These are phyloP conservation scores for Bagarius yarrelli DNA, from an alignment of 2,113 vertebrate species.

Conservation along the genomic window DNA sequence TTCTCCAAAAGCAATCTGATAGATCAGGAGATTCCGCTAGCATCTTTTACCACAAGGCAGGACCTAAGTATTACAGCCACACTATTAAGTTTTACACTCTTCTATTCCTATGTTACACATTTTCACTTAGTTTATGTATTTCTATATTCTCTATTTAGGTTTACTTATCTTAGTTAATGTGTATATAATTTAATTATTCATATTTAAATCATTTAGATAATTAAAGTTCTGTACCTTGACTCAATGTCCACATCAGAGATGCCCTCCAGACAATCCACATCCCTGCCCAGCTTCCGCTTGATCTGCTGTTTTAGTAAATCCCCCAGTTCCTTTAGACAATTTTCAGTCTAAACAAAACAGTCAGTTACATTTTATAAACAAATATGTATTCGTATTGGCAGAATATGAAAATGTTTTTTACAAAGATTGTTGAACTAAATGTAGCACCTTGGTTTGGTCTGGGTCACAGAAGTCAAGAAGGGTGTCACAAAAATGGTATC, in stretches of 20 bases:
- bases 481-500: conserved; percentile 84
- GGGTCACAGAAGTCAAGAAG: conserved; percentile 91
- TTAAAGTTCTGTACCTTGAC: conserved; percentile 75
- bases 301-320: conserved; percentile 65
- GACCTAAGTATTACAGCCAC: neutral
- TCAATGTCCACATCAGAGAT: conserved; percentile 82
- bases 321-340: conserved; percentile 71
- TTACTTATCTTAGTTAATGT: neutral
- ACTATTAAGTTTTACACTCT: neutral
- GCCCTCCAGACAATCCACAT: conserved; percentile 64
- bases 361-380: neutral
- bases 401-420: neutral
- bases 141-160: neutral
- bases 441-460: conserved; percentile 79
- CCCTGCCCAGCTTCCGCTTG: conserved; percentile 65
- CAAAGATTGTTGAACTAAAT: conserved; percentile 1
- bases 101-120: neutral
- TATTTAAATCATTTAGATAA: too few species aligned
- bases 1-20: neutral
- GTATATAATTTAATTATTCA: neutral
- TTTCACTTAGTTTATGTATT: neutral
- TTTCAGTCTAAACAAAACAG: conserved; percentile 51
- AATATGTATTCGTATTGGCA: neutral
- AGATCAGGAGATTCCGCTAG: neutral
- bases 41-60: neutral